Base-by-base conservation (phyloP, 2,888 invertebrate genomes). In the Drosophila sordidula region DNA sequence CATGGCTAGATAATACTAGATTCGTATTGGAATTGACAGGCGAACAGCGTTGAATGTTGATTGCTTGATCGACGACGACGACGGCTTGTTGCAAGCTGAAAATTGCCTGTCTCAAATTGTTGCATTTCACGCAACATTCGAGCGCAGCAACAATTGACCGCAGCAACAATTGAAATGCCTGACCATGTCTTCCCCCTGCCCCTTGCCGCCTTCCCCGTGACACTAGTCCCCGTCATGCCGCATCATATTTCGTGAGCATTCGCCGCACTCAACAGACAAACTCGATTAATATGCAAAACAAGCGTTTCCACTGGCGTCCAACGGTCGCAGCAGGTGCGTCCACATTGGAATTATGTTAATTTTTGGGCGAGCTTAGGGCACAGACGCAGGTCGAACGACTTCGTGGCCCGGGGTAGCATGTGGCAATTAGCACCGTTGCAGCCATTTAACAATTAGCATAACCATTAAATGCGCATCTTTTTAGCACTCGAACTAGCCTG, bases 51-150 rank as follows among this genome's bases (percentile, higher is more conserved):
- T 61, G 68, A 64, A 71, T 76, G 69, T 65, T 62, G 77, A 72
- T 76, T 68, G 74, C 38, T 58, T n/a, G 38, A 14, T 38, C 34
- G 25, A 12, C 57, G 25, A 62, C 34, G 25, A 12, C 57, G 25
- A 62, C 51, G 51, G 44, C 51, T 56, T 51, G 74, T 70, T 61
- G 65, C 64, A 51, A 63, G 74, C 38, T 26, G 29, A 46, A 71
- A 83, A 79, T 87, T 84, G 76, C 70, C 76, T 65, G 76, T 75
- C 77, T 54, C 77, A 83, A 83, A 87, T 83, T 87, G 83, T 79
- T 74, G 87, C 84, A 79, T 84, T 83, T 83, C 84, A 83, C 84
- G 87, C 87, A 85, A 86, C 42, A 52, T 57, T 61, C 54, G 61
- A 66, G 55, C 59, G 45, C 54, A 56, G 34, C 52, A 29, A 29